Percentiles rank a stretch among this genome's conserved stretches.
Conservation (phyloP, 2,113 vertebrate species). For the Poeciliopsis retropinna region DNA sequence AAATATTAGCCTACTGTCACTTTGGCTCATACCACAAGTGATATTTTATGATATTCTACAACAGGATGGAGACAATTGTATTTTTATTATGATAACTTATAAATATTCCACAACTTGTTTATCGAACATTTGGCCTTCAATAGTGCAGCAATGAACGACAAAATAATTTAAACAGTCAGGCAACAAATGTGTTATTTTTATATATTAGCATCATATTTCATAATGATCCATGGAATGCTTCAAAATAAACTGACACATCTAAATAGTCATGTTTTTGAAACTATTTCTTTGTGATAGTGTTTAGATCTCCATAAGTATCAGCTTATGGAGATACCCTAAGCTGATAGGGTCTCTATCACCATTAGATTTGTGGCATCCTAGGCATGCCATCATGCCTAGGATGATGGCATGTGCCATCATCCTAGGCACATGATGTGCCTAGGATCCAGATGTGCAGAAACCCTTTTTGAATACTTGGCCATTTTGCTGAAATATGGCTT, state of each 20-base stretch:
- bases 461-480: slow-evolving; percentile 5
- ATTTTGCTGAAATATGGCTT: not conserved
- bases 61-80: not conserved
- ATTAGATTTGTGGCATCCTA: no score
- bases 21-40: not conserved
- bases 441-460: slow-evolving; percentile 6
- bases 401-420: no score
- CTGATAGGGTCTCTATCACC: no score
- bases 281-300: not conserved
- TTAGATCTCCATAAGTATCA: not conserved
- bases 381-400: no score
- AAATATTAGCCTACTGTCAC: not conserved
- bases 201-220: no score
- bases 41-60: not conserved
- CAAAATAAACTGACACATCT: no score
- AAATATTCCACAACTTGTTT: not conserved
- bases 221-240: no score
- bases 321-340: no score
- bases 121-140: not conserved
- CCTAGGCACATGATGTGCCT: not conserved
- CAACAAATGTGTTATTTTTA: not conserved
- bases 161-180: no score
- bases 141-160: no score
- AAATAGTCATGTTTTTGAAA: no score
- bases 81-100: no score